A percentile compares a stretch with the other conserved stretches of the same genome.
Evolutionary conservation across 2,888 invertebrate species (phyloP).

Genomic region (Lycia hirtaria): DNA sequence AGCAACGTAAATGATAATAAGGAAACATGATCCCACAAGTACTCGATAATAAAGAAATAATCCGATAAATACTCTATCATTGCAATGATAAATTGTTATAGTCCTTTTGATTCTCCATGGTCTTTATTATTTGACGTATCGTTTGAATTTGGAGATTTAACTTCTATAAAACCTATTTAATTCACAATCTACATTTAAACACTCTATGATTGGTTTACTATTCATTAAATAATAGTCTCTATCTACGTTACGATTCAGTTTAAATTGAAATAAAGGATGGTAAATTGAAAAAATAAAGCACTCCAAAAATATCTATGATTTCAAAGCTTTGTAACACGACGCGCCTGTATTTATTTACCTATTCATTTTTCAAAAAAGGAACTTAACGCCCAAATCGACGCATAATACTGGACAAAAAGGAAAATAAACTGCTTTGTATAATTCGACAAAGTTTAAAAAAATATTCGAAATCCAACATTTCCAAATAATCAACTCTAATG

Average conservation of each 20-base stretch:
- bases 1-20: too few species aligned
- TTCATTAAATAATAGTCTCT: background rate
- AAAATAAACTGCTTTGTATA: slow-evolving; percentile 84
- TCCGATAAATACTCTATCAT: too few species aligned
- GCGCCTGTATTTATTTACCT: slow-evolving; percentile 83
- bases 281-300: slow-evolving; percentile 17
- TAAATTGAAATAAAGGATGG: background rate
- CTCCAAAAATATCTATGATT: slow-evolving; percentile 60
- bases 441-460: slow-evolving; percentile 55
- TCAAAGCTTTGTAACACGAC: slow-evolving; percentile 73
- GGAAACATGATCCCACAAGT: too few species aligned
- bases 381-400: slow-evolving; percentile 84
- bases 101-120: too few species aligned
- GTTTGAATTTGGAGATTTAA: background rate
- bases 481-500: slow-evolving; percentile 20
- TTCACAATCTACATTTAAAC: slow-evolving; percentile 44
- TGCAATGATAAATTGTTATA: too few species aligned
- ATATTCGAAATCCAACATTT: background rate
- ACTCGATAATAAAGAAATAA: too few species aligned
- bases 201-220: background rate
- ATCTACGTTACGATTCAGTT: background rate
- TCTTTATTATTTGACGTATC: background rate
- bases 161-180: background rate
- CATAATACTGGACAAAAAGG: slow-evolving; percentile 80
- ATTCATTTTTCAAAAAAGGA: slow-evolving; percentile 83